Evolutionary conservation across 2,113 vertebrate genomes (phyloP).

Genomic region (Fulmarus glacialis): DNA sequence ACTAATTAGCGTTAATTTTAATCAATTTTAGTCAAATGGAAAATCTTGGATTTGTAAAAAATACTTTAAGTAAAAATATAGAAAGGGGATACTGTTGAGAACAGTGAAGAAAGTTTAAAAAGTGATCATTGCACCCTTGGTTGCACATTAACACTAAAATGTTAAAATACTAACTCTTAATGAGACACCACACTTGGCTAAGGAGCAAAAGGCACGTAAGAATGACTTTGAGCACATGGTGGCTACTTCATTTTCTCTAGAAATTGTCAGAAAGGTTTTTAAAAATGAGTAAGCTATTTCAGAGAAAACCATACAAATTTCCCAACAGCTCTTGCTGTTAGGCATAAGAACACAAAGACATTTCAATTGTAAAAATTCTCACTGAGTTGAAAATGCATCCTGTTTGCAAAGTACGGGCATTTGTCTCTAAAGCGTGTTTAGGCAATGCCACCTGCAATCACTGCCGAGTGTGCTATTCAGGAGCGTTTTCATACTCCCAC

Average conservation of each 20-base stretch:
- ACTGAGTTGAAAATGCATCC: neutral
- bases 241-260: neutral
- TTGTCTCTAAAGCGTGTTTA: neutral
- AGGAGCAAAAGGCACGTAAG: neutral
- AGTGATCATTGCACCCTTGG: neutral
- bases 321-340: neutral
- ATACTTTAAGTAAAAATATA: neutral
- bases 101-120: neutral
- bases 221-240: neutral
- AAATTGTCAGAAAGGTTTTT: neutral
- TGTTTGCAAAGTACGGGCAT: neutral
- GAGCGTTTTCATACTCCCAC: rapidly evolving
- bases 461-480: neutral
- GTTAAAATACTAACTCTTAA: neutral
- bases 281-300: neutral
- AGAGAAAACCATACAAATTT: neutral
- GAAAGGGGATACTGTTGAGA: neutral
- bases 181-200: neutral
- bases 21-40: neutral
- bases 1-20: neutral
- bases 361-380: neutral
- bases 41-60: neutral
- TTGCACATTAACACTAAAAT: neutral
- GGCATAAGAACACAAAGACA: neutral
- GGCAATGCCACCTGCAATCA: neutral